phyloP scores from a whole-genome alignment of 2,888 invertebrate genomes.

The Laspeyria flexula region DNA sequence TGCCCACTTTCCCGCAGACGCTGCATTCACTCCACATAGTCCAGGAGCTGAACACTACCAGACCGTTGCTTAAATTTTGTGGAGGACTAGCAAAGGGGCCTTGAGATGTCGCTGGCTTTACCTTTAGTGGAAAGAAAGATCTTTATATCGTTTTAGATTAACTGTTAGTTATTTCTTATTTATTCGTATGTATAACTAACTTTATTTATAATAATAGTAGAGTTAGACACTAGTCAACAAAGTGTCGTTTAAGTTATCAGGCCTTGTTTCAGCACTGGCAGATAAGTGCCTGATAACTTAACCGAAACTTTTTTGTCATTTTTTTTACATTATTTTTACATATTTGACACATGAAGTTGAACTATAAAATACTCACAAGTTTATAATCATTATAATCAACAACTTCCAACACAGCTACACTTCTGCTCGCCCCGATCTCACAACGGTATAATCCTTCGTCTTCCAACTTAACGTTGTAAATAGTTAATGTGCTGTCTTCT shows the following conservation, averaged over 20 bases:
- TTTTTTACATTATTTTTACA: too few species aligned
- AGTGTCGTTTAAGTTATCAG: neutral
- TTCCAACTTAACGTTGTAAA: constrained; percentile 77
- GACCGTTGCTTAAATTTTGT: constrained; percentile 14
- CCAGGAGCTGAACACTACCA: constrained; percentile 86
- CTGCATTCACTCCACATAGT: constrained; percentile 89
- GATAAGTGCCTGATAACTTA: too few species aligned
- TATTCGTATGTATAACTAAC: too few species aligned
- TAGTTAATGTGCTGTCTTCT: constrained; percentile 74
- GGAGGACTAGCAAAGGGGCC: constrained; percentile 43
- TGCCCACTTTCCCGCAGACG: constrained; percentile 85
- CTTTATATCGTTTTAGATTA: too few species aligned
- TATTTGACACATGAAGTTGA: too few species aligned
- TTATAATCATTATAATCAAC: constrained; percentile 65
- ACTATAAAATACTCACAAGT: constrained; percentile 60
- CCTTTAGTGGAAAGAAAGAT: constrained; percentile 31
- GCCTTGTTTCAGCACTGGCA: too few species aligned
- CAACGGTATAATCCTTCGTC: constrained; percentile 87
- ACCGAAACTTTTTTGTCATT: too few species aligned
- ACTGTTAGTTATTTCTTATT: too few species aligned
- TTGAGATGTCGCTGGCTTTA: constrained; percentile 48
- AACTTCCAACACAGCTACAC: constrained; percentile 82
- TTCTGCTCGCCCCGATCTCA: constrained; percentile 61
- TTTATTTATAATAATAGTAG: too few species aligned
- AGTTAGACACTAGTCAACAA: too few species aligned